phyloP scores from a whole-genome alignment of 1,140 invertebrate species.

The Cecropterus lyciades region DNA sequence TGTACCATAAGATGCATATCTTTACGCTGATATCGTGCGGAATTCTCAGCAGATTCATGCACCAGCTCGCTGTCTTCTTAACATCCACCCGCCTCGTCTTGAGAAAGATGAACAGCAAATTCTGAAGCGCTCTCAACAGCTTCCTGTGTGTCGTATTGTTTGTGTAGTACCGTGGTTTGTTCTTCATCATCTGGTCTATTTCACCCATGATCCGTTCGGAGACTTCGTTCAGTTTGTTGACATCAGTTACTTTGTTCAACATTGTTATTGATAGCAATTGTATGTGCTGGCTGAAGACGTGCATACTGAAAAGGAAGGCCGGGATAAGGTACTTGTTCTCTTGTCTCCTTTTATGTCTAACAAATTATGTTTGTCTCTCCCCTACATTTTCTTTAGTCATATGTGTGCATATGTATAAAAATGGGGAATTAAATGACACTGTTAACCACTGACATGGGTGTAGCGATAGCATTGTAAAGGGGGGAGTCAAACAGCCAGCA shows the following conservation, averaged over 20 bases:
- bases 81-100: conserved; percentile 42
- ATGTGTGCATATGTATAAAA: no score
- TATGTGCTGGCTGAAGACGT: conserved; percentile 62
- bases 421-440: no score
- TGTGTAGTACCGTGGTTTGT: conserved; percentile 69
- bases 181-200: conserved; percentile 64
- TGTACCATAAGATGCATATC: conserved; percentile 67
- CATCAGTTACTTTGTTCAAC: conserved; percentile 54
- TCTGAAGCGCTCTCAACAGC: conserved; percentile 56
- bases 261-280: conserved; percentile 51
- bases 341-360: no score
- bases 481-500: no score
- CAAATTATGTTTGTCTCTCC: no score
- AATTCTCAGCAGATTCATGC: conserved; percentile 58
- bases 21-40: conserved; percentile 68
- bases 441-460: no score
- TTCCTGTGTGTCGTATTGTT: conserved; percentile 61
- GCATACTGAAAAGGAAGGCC: conserved; percentile 51
- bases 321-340: no score
- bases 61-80: conserved; percentile 48
- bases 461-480: no score
- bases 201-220: conserved; percentile 50
- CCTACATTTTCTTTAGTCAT: no score
- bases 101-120: conserved; percentile 55
- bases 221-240: conserved; percentile 49